Evolutionary conservation across 2,113 vertebrate species (phyloP).

Genomic region (Otocyon megalotis): DNA sequence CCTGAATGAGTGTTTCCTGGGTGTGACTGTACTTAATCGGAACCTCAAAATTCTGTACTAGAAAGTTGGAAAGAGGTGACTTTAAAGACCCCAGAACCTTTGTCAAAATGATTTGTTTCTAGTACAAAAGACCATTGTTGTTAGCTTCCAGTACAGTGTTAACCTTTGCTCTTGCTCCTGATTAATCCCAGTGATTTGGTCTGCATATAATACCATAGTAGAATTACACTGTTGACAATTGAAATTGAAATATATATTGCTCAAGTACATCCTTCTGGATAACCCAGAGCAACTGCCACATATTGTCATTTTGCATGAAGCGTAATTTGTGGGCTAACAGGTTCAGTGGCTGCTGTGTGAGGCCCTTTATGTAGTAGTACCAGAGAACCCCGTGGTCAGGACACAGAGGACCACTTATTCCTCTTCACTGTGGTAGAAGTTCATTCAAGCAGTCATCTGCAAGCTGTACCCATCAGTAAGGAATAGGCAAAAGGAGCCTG

Average conservation of each 20-base stretch:
- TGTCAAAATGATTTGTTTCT: conserved; percentile 50
- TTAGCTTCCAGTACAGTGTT: neutral
- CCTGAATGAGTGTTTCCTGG: neutral
- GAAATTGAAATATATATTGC: conserved; percentile 17
- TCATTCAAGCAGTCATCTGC: conserved; percentile 3
- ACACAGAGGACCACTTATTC: conserved; percentile 28
- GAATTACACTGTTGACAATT: conserved; percentile 52
- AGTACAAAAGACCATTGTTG: conserved; percentile 48
- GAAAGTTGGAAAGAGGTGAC: neutral
- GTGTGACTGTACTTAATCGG: neutral
- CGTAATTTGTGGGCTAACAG: conserved; percentile 48
- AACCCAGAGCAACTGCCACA: neutral
- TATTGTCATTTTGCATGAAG: neutral
- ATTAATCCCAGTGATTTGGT: conserved; percentile 31
- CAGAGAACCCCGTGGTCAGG: neutral
- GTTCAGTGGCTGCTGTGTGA: neutral
- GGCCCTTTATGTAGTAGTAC: neutral
- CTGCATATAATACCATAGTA: conserved; percentile 49
- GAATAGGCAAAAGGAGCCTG: conserved; percentile 28
- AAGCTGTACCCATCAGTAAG: neutral
- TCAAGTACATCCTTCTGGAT: conserved; percentile 45
- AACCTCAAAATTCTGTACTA: neutral
- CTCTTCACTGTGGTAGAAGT: neutral
- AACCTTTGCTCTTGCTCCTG: conserved; percentile 34
- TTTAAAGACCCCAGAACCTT: neutral